Percentiles rank a stretch among this genome's conserved stretches.
These are phyloP conservation scores for Danaus melanippus DNA, from an alignment of 1,140 invertebrate genomes.

Conservation along the genomic window DNA sequence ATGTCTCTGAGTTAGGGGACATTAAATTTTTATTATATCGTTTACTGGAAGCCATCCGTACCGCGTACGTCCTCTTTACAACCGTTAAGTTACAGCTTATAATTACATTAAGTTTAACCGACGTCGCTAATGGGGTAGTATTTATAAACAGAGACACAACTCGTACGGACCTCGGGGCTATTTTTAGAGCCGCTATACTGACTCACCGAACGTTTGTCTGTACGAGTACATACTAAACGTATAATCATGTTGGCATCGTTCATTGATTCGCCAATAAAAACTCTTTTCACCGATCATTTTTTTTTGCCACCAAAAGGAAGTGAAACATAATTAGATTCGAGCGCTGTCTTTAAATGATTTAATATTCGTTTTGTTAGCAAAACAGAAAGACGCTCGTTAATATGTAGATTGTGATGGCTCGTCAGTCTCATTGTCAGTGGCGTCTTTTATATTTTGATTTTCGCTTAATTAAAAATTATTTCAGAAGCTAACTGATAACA, in stretches of 20 bases:
- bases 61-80: not conserved
- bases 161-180: slow-evolving; percentile 24
- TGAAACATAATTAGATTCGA: slow-evolving; percentile 18
- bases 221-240: not conserved
- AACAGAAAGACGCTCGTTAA: slow-evolving; percentile 1
- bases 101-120: slow-evolving; percentile 35
- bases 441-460: too few species aligned
- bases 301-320: slow-evolving; percentile 9
- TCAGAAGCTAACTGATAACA: too few species aligned
- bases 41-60: too few species aligned
- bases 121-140: slow-evolving; percentile 31
- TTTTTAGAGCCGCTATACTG: slow-evolving; percentile 28
- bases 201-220: slow-evolving; percentile 23
- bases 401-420: not conserved
- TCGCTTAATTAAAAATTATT: too few species aligned
- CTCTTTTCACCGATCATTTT: slow-evolving; percentile 10
- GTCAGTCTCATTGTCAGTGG: too few species aligned
- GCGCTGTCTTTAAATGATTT: slow-evolving; percentile 16
- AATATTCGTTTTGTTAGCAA: slow-evolving; percentile 6
- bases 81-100: slow-evolving; percentile 27
- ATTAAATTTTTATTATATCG: too few species aligned
- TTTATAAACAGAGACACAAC: slow-evolving; percentile 36
- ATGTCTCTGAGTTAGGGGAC: too few species aligned
- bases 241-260: not conserved
- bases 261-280: slow-evolving; percentile 3